Evolutionary conservation across 2,113 vertebrate genomes (phyloP), one percentile per base, ranked within the genome.

Genomic region (Tretioscincus oriximinensis): DNA sequence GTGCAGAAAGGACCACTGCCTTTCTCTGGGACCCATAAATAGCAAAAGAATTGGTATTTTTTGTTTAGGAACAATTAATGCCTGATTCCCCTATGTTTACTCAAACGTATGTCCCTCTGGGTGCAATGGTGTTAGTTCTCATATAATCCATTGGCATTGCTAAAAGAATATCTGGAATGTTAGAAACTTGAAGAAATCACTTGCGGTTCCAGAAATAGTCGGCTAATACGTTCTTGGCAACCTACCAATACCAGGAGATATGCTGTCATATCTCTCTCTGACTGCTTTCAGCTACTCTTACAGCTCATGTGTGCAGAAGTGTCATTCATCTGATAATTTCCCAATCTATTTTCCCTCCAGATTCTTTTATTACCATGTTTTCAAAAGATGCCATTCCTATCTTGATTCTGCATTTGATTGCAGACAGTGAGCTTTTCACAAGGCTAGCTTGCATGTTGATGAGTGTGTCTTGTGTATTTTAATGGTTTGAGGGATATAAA

Each of bases 401-500:
- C 87, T 66, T 68, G 74, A 68, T 72, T 31, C 41, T 18, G 63
- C 45, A 29, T 67, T 24, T 21, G 1, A 45, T 7, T 10, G 45
- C 76, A 71, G 72, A 71, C 76, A 9, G 22, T 7, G n/a, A 22
- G 63, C 78, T 72, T 86, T 81, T 86, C 81, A 61, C 9, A 72
- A 85, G 87, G 63, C 81, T 73, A 66, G 68, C 45, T 49, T 47
- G 58, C n/a, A 24, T 49, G 26, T 71, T 60, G 60, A 14, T n/a
- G 54, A 79, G 31, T 54, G 7, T 18, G 5, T 22, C 11, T 75
- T 72, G 22, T 73, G 60, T 41, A 3, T 88, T 92, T 87, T 76
- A 72, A 84, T 81, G 71, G 63, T 63, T 78, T 81, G 71, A 65
- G 63, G 71, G 84, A 77, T 49, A 35, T 20, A 64, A 77, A 54